phyloP scores from a whole-genome alignment of 2,113 vertebrate species.

The Loxodonta africana region DNA sequence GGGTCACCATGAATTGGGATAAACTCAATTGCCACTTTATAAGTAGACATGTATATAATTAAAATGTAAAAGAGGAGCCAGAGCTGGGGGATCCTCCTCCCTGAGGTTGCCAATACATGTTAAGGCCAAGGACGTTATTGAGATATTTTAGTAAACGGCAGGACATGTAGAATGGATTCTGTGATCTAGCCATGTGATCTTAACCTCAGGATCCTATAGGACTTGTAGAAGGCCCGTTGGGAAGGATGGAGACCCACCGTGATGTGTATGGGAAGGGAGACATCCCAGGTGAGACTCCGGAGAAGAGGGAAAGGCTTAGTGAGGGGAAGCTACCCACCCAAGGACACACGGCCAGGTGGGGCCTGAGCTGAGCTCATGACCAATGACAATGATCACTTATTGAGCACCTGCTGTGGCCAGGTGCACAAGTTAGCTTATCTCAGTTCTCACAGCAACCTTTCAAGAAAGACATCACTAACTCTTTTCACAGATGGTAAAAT shows the following conservation, averaged over 20 bases:
- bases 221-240: not conserved
- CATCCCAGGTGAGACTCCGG: not conserved
- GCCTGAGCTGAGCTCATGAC: not conserved
- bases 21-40: too few species aligned
- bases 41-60: not conserved
- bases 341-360: not conserved
- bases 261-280: not conserved
- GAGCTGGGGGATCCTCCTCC: not conserved
- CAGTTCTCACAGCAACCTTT: not conserved
- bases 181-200: not conserved
- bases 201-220: not conserved
- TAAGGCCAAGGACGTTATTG: too few species aligned
- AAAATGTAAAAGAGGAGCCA: not conserved
- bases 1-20: too few species aligned
- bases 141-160: not conserved
- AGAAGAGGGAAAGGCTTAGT: not conserved
- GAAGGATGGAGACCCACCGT: not conserved
- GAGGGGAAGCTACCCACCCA: not conserved
- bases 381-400: rapidly evolving
- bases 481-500: not conserved
- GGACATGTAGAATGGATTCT: not conserved
- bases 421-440: not conserved
- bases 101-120: not conserved
- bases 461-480: not conserved
- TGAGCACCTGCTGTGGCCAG: not conserved